Conservation (phyloP, 2,888 invertebrate species). For the Morpho achilles region DNA sequence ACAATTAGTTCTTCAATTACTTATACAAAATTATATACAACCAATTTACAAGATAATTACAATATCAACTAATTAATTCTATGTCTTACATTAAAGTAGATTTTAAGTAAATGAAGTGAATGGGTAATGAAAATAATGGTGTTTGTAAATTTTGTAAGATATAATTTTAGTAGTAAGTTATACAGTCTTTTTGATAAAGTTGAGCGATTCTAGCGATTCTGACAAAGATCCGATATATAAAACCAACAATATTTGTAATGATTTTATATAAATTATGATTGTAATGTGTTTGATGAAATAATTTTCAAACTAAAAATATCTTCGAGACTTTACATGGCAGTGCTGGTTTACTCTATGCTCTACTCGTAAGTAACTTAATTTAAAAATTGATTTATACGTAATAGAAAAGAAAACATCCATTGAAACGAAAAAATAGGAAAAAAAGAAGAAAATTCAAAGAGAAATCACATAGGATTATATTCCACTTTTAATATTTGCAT, state of each 20-base stretch:
- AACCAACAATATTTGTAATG: conserved; percentile 4
- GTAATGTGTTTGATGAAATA: neutral
- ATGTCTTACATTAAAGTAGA: conserved; percentile 35
- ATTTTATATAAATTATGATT: conserved; percentile 14
- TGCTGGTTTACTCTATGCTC: conserved; percentile 22
- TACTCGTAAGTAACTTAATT: neutral
- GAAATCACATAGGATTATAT: too few relatives aligned
- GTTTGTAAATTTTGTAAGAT: neutral
- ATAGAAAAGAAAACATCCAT: conserved; percentile 2
- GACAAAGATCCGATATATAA: too few relatives aligned
- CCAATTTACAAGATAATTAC: conserved; percentile 66
- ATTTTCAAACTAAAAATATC: conserved; percentile 13
- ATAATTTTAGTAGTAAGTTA: neutral
- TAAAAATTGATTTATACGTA: conserved; percentile 2
- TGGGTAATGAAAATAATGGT: neutral
- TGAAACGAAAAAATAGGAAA: neutral
- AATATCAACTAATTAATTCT: conserved; percentile 32
- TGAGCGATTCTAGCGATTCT: conserved; percentile 37
- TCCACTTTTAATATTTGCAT: too few relatives aligned
- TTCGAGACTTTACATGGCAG: conserved; percentile 28
- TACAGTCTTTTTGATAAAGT: conserved; percentile 5
- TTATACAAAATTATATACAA: conserved; percentile 68
- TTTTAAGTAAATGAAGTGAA: neutral
- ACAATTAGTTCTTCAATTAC: conserved; percentile 28
- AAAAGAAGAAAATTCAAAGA: neutral